Evolutionary conservation across 2,113 vertebrate species (phyloP).

Genomic region (Gila orcuttii): DNA sequence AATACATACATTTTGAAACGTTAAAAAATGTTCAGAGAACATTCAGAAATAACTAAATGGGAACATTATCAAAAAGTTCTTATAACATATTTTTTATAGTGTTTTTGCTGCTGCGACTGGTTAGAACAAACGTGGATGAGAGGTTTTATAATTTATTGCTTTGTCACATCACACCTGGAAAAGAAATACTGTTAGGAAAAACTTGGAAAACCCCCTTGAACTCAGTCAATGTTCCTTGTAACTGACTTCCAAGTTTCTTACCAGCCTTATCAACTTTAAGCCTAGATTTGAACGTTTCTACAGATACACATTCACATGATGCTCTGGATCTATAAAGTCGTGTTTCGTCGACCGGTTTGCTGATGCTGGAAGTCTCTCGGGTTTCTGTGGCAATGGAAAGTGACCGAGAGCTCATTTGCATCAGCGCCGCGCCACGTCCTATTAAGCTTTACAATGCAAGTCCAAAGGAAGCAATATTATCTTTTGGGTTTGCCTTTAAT

Average conservation of each 20-base stretch:
- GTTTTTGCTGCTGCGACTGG: background rate
- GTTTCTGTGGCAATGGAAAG: constrained; percentile 28
- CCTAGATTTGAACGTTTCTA: background rate
- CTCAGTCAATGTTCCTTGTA: background rate
- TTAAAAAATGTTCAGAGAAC: too few relatives aligned
- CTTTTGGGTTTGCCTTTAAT: constrained; percentile 58
- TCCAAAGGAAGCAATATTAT: constrained; percentile 53
- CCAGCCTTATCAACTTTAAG: background rate
- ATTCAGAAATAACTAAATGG: too few relatives aligned
- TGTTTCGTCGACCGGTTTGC: background rate
- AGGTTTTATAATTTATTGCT: background rate
- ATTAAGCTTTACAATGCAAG: constrained; percentile 58
- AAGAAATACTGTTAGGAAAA: background rate
- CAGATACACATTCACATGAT: background rate
- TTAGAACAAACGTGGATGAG: background rate
- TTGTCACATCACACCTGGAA: background rate
- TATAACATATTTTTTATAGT: background rate
- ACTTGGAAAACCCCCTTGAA: background rate
- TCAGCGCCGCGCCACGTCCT: background rate
- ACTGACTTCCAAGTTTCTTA: background rate
- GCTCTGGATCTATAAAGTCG: background rate
- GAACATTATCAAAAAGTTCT: too few relatives aligned
- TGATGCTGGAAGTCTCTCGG: constrained; percentile 33
- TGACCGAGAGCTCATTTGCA: constrained; percentile 31
- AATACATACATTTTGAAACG: too few relatives aligned